Base-by-base conservation (phyloP, 1,140 invertebrate species). In the Leptinotarsa texana region DNA sequence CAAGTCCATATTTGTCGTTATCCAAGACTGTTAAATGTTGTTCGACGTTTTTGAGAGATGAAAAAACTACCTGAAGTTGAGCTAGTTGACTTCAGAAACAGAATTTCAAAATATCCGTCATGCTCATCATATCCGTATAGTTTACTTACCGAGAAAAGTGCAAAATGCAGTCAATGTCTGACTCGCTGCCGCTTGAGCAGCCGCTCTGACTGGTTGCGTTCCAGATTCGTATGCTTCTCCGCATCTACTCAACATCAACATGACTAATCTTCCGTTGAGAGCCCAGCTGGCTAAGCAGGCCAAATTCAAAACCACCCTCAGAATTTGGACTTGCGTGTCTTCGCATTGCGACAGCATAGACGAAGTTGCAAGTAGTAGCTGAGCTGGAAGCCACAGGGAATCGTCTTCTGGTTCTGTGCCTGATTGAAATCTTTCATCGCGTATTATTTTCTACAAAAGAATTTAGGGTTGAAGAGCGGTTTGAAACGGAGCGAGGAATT, bases 341-440 rank as follows among this genome's bases (percentile, higher is more conserved):
- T 94, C 93, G 3, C 91, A 90, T 75, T 93, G 90, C 1, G 89
- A 88, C 18, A 90, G 88, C 78, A 96, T 92, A 1, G 93, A 93
- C 63, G 91, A 90, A 71, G 96, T 94, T 13, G 95, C 90, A 62
- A 93, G 91, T 63, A 98, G 86, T 61, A 98, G 88, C 85, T 98
- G 96, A 3, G 95, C 93, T 13, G 95, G 94, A 77, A 97, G 86
- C 95, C 95, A 97, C 51, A 95, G 86, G 1, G 94, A 95, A 85
- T 97, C 95, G 84, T 95, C 94, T 87, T 96, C 95, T 4, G 93
- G 93, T 85, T 97, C 95, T 79, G 95, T 92, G 8, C 93, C 92
- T n/a, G 94, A 92, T 81, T 96, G 95, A 83, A 97, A 97, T 75
- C 95, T 89, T 83, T 96, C 94, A 87, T 98, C 95, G 77, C 94